Evolutionary conservation across 2,797 vertebrate genomes (phyloP).

Genomic region (Carcharodon carcharias): DNA sequence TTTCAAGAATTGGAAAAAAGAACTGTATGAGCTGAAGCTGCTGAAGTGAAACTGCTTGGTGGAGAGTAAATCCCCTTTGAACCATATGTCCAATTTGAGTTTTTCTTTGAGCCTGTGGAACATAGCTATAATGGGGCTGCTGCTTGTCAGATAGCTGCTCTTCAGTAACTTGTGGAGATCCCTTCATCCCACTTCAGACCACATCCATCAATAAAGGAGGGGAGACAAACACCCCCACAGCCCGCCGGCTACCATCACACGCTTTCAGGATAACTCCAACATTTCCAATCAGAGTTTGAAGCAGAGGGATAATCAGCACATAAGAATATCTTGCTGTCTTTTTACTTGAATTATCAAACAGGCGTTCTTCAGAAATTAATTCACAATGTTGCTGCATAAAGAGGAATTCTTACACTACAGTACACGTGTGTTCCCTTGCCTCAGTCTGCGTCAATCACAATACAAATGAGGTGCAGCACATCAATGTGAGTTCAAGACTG

Average conservation of each 20-base stretch:
- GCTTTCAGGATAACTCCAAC: neutral
- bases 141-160: neutral
- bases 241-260: neutral
- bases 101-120: neutral
- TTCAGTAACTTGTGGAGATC: neutral
- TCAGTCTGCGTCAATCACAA: neutral
- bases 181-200: neutral
- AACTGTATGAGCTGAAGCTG: neutral
- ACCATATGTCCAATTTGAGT: conserved; percentile 6
- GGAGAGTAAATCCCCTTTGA: conserved; percentile 18
- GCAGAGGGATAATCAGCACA: neutral
- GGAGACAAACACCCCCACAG: too few relatives aligned
- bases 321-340: too few relatives aligned
- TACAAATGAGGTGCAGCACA: neutral
- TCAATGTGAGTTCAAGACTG: neutral
- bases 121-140: neutral
- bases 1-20: neutral
- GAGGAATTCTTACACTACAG: neutral
- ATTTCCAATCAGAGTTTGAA: neutral
- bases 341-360: neutral
- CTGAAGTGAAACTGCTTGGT: neutral
- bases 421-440: neutral
- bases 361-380: conserved; percentile 7
- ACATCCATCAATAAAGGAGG: neutral
- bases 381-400: neutral